Conservation (phyloP, 2,888 invertebrate species). For the Parnassius mnemosyne region DNA sequence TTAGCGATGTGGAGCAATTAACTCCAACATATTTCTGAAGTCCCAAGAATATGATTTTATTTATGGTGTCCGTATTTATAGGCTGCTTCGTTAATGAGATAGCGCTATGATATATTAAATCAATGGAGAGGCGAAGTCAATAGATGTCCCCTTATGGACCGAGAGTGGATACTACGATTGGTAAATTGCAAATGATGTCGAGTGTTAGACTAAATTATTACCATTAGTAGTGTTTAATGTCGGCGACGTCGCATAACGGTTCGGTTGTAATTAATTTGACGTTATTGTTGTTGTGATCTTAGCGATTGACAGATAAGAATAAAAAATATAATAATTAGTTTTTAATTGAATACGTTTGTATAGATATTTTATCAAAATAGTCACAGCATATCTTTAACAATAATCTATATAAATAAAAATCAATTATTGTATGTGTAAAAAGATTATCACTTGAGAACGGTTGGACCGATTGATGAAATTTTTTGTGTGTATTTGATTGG, state of each 20-base stretch:
- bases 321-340: background rate
- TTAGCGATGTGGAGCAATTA: too few species aligned
- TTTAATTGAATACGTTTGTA: too few species aligned
- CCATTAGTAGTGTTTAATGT: slow-evolving; percentile 23
- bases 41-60: background rate
- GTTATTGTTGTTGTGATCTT: slow-evolving; percentile 1
- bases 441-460: too few species aligned
- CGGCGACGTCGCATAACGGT: slow-evolving; percentile 11
- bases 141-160: slow-evolving; percentile 12
- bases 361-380: too few species aligned
- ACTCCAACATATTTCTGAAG: too few species aligned
- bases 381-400: too few species aligned
- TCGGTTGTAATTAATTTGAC: slow-evolving; percentile 10
- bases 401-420: too few species aligned
- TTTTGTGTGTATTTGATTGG: too few species aligned
- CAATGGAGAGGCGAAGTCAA: slow-evolving; percentile 30
- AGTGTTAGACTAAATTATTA: slow-evolving; percentile 25
- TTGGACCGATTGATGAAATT: too few species aligned
- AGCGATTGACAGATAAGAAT: background rate
- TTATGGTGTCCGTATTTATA: slow-evolving; percentile 26
- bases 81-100: slow-evolving; percentile 37
- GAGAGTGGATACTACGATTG: slow-evolving; percentile 17
- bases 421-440: too few species aligned
- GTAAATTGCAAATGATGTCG: slow-evolving; percentile 27
- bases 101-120: slow-evolving; percentile 36